Conservation (phyloP, 2,888 invertebrate species). For the Argyresthia goedartella region DNA sequence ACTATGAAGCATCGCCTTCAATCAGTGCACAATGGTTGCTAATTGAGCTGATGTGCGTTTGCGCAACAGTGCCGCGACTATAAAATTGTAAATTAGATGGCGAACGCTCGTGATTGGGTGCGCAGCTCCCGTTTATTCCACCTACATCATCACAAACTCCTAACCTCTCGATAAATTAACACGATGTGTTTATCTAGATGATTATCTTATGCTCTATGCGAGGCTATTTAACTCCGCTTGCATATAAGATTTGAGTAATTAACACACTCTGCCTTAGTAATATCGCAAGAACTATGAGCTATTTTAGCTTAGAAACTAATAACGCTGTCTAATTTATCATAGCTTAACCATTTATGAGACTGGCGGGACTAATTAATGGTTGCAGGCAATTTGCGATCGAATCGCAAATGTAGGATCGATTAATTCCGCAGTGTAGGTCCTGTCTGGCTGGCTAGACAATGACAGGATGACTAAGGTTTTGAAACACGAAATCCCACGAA, state of each 20-base stretch:
- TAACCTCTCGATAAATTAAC: neutral
- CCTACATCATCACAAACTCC: neutral
- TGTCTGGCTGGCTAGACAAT: too few relatives aligned
- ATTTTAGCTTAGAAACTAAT: neutral
- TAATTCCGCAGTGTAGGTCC: neutral
- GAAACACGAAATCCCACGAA: too few relatives aligned
- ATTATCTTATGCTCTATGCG: neutral
- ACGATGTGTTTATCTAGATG: neutral
- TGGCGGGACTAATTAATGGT: neutral
- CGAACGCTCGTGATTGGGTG: neutral
- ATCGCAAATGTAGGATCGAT: neutral
- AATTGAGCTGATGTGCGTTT: slow-evolving; percentile 22
- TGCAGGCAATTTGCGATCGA: neutral
- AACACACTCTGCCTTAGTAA: neutral
- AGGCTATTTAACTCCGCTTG: neutral
- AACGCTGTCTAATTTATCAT: slow-evolving; percentile 1
- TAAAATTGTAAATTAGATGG: slow-evolving; percentile 1
- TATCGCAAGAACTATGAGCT: neutral
- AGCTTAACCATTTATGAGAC: slow-evolving; percentile 2
- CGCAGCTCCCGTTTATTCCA: neutral
- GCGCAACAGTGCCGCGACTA: slow-evolving; percentile 8
- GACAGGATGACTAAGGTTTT: too few relatives aligned
- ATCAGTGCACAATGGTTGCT: slow-evolving; percentile 27
- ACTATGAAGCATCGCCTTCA: slow-evolving; percentile 21
- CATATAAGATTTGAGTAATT: neutral